phyloP scores from a whole-genome alignment of 2,113 vertebrate species.

The Chrysochloris asiatica region DNA sequence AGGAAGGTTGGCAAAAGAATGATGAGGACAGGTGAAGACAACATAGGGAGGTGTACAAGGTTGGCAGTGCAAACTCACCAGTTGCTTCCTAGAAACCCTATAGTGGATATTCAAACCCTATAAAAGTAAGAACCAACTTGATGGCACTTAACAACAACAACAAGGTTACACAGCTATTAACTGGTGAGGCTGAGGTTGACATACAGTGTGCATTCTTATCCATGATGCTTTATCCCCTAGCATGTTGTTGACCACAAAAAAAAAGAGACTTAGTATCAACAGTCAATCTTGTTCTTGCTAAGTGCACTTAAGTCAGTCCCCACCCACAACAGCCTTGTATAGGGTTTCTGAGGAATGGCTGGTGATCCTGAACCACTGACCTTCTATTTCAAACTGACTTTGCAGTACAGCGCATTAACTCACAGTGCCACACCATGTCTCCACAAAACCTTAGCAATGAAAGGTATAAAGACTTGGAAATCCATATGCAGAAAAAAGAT shows the following conservation, averaged over 20 bases:
- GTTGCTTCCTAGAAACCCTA: background rate
- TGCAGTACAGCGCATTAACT: too few relatives aligned
- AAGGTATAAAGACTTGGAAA: background rate
- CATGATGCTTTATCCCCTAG: background rate
- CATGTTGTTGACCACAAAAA: background rate
- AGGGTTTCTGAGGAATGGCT: too few relatives aligned
- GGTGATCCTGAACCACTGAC: too few relatives aligned
- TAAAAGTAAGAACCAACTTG: background rate
- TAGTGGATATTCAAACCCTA: background rate
- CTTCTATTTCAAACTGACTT: too few relatives aligned
- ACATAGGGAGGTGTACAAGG: background rate
- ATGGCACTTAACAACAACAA: too few relatives aligned
- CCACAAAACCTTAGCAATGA: too few relatives aligned
- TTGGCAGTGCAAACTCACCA: background rate
- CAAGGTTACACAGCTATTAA: background rate
- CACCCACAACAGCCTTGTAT: too few relatives aligned
- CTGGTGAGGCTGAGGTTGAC: background rate
- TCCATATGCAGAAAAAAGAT: background rate
- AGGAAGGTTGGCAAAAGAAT: too few relatives aligned
- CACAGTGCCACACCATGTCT: too few relatives aligned
- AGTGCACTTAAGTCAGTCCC: too few relatives aligned
- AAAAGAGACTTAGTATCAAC: background rate
- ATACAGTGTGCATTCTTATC: background rate
- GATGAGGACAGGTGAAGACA: constrained; percentile 2
- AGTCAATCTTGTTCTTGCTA: too few relatives aligned